phyloP scores from a whole-genome alignment of 2,797 vertebrate species.

The Lemur catta region DNA sequence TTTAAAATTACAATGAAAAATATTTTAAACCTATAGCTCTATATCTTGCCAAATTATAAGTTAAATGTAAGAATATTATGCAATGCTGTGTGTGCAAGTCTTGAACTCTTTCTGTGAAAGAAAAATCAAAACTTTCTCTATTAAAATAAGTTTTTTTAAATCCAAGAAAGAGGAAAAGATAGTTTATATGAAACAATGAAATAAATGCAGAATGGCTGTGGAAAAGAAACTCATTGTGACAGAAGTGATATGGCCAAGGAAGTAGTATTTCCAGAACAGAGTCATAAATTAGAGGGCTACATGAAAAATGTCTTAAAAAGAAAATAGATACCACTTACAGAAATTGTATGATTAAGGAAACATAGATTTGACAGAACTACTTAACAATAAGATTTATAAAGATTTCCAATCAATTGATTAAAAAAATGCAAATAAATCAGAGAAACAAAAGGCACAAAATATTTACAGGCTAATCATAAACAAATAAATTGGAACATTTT shows the following conservation, averaged over 20 bases:
- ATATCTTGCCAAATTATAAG: neutral
- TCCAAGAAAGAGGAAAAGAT: neutral
- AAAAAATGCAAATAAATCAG: neutral
- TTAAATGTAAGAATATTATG: neutral
- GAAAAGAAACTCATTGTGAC: neutral
- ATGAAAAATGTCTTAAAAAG: neutral
- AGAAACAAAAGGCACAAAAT: neutral
- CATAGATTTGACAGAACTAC: neutral
- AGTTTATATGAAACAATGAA: neutral
- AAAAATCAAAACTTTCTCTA: neutral
- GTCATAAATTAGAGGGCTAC: neutral
- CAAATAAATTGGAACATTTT: neutral
- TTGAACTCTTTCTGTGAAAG: neutral
- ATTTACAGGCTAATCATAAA: neutral
- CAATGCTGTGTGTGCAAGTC: neutral
- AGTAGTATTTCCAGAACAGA: neutral
- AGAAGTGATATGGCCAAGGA: neutral
- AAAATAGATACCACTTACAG: neutral
- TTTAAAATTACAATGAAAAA: neutral
- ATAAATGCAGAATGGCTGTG: neutral
- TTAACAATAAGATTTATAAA: neutral
- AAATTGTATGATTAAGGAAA: neutral
- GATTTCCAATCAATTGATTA: neutral
- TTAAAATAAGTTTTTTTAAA: neutral
- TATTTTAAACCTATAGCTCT: neutral